These are phyloP conservation scores for Mimachlamys varia DNA, from an alignment of 2,888 invertebrate species.

Conservation along the genomic window DNA sequence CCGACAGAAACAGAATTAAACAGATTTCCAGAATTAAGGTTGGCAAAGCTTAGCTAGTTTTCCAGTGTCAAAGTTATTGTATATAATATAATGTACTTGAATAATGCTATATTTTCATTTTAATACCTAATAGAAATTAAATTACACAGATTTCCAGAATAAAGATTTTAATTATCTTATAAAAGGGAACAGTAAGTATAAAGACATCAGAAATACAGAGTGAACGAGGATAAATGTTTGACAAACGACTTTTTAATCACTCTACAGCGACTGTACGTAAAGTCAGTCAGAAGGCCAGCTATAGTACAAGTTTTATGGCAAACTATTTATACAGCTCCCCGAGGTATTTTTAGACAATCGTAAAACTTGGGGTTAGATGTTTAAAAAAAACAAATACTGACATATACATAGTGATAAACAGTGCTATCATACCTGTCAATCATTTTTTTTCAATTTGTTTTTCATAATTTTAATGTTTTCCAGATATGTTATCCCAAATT, in stretches of 20 bases:
- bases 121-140: background rate
- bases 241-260: conserved; percentile 23
- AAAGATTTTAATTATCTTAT: background rate
- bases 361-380: background rate
- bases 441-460: background rate
- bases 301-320: conserved; percentile 6
- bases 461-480: background rate
- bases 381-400: background rate
- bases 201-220: background rate
- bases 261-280: background rate
- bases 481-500: no score
- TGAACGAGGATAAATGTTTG: background rate
- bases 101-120: background rate
- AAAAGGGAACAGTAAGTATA: background rate
- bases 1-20: no score
- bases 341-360: background rate
- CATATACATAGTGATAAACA: no score
- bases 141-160: background rate
- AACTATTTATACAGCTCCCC: background rate
- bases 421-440: no score
- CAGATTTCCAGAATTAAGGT: no score
- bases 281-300: background rate
- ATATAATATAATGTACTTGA: no score
- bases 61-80: background rate
- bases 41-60: background rate